Base-by-base conservation (phyloP, 2,888 invertebrate genomes). In the Drosophila greeni region DNA sequence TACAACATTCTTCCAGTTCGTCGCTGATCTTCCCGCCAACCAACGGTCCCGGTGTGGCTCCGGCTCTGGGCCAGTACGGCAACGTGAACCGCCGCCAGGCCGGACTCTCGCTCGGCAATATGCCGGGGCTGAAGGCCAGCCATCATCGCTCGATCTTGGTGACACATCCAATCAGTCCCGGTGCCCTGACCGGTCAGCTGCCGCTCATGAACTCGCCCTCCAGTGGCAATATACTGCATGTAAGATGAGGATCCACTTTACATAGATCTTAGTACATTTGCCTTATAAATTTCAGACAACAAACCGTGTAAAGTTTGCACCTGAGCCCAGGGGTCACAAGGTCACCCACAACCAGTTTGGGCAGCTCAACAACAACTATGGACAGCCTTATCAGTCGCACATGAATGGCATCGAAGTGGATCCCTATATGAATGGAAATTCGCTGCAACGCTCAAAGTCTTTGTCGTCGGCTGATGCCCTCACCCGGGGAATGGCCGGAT, bases 381-480 rank as follows among this genome's bases (percentile, higher is more conserved):
- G 71, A 23, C 80, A 79, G 29, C 87, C 84, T 29, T 82, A 80
- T 45, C 72, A 78, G 24, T 40, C 72, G 39, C 60, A 65, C 18
- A 39, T 76, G 14, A 71, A 75, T 36, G 75, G 74, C 51, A 58
- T 73, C 6, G 88, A 47, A 5, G 20, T 47, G 45, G 29, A 87
- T 76, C 74, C 84, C 0, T 88, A 87, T 55, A 57, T 74, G 12
- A 77, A 82, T 60, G 76, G 86, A 16, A 82, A 81, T 39, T 82
- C 88, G 18, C 71, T 95, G 67, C 95, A 95, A 89, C 91, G 95
- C 48, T 95, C 95, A 66, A 95, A 95, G 88, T 95, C 95, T 60
- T 88, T 95, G 76, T 94, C 94, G 11, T 93, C 95, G 0, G 92
- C 94, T 0, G 95, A 95, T 84, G 92, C 93, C 12, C 88, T 92